Conservation (phyloP, 2,797 vertebrate genomes). For the Cossypha caffra region DNA sequence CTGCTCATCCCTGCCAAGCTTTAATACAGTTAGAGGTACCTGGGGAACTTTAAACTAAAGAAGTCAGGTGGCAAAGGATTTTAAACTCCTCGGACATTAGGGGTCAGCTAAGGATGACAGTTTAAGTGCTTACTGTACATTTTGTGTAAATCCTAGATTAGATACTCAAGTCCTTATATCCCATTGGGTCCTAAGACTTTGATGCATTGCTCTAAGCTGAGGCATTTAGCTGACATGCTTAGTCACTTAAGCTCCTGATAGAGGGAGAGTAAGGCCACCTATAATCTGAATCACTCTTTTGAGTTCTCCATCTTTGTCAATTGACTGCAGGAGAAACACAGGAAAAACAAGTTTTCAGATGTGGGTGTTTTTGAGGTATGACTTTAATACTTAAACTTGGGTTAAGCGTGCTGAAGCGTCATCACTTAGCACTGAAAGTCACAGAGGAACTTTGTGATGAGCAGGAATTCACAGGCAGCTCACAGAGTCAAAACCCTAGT, state of each 20-base stretch:
- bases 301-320: conserved; percentile 43
- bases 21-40: conserved; percentile 41
- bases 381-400: not conserved
- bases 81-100: conserved; percentile 17
- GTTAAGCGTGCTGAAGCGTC: not conserved
- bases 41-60: conserved; percentile 45
- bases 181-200: conserved; percentile 25
- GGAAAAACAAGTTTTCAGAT: not conserved
- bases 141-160: conserved; percentile 57
- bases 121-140: conserved; percentile 61
- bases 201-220: conserved; percentile 35
- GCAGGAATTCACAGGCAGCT: not conserved
- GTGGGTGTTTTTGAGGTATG: not conserved
- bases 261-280: conserved; percentile 35
- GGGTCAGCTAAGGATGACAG: conserved; percentile 54
- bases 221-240: conserved; percentile 24
- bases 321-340: not conserved
- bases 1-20: conserved; percentile 33
- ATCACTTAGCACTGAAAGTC: not conserved
- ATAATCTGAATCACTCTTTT: conserved; percentile 14
- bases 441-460: not conserved
- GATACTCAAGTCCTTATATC: conserved; percentile 31
- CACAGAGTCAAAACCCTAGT: not conserved
- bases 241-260: conserved; percentile 64
- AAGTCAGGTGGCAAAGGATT: conserved; percentile 30